Percentiles rank a stretch among this genome's conserved stretches.
phyloP scores from a whole-genome alignment of 1,140 invertebrate species.

The Bombus affinis region DNA sequence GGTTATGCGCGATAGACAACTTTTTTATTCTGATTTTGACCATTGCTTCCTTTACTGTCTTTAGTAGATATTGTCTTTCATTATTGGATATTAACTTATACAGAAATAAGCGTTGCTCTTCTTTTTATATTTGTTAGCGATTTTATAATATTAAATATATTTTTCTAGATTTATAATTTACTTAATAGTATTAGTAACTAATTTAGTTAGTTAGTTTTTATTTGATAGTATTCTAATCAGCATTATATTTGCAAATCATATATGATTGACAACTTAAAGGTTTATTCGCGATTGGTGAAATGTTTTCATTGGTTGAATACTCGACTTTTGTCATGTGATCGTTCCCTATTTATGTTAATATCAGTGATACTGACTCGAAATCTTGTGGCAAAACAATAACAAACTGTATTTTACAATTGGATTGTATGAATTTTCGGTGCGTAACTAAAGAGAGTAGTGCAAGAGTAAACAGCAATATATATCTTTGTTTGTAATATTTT shows the following conservation, averaged over 20 bases:
- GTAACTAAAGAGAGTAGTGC: conserved; percentile 32
- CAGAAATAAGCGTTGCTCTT: no score
- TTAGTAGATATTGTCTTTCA: neutral
- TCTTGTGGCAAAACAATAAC: conserved; percentile 76
- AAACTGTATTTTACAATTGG: conserved; percentile 52
- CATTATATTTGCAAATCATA: conserved; percentile 34
- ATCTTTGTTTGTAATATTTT: neutral
- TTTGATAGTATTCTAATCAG: neutral
- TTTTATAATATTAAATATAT: neutral
- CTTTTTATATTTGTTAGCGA: neutral
- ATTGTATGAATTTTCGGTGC: conserved; percentile 35
- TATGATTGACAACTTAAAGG: conserved; percentile 17
- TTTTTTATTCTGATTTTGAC: neutral
- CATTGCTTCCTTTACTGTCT: neutral
- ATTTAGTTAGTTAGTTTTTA: neutral
- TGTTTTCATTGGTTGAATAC: conserved; percentile 64
- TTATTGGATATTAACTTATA: neutral
- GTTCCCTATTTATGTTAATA: conserved; percentile 71
- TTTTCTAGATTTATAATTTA: neutral
- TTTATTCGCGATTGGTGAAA: conserved; percentile 61
- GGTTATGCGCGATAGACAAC: neutral
- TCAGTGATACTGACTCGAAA: conserved; percentile 68
- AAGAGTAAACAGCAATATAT: neutral
- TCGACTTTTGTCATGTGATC: conserved; percentile 75
- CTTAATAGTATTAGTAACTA: neutral